Evolutionary conservation across 2,888 invertebrate genomes (phyloP).

Genomic region (Teleogryllus oceanicus): DNA sequence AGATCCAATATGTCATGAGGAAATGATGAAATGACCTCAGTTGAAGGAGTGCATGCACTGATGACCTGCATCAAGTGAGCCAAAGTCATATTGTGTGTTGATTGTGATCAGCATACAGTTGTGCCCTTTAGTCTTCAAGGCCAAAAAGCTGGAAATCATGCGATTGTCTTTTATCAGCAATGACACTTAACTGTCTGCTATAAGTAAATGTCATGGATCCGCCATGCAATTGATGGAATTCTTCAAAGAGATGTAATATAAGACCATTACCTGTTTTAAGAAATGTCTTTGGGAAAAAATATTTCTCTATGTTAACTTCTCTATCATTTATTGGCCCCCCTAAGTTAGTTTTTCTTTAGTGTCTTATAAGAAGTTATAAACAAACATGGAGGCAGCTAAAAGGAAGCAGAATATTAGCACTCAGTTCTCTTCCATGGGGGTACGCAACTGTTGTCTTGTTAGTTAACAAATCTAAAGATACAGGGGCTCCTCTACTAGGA

Average conservation of each 20-base stretch:
- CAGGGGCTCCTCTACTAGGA: neutral
- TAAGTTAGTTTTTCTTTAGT: neutral
- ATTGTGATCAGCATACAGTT: too few species aligned
- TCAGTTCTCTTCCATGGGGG: neutral
- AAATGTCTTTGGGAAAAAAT: neutral
- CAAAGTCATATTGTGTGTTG: neutral
- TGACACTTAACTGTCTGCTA: neutral
- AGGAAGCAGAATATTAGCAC: neutral
- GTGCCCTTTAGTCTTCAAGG: too few species aligned
- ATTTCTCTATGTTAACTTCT: neutral
- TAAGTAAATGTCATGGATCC: too few species aligned
- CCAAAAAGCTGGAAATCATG: neutral
- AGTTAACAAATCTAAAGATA: neutral
- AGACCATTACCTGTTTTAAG: neutral
- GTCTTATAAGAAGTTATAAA: neutral
- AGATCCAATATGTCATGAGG: conserved; percentile 18
- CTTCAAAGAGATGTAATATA: neutral
- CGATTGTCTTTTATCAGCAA: neutral
- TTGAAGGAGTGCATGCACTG: neutral
- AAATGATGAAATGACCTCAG: neutral
- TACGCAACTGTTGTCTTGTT: neutral
- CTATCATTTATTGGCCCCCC: conserved; percentile 4
- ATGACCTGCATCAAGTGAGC: neutral
- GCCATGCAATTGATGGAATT: neutral
- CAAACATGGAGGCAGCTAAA: neutral